phyloP scores from a whole-genome alignment of 2,888 invertebrate genomes.

The Xiphydria camelus region DNA sequence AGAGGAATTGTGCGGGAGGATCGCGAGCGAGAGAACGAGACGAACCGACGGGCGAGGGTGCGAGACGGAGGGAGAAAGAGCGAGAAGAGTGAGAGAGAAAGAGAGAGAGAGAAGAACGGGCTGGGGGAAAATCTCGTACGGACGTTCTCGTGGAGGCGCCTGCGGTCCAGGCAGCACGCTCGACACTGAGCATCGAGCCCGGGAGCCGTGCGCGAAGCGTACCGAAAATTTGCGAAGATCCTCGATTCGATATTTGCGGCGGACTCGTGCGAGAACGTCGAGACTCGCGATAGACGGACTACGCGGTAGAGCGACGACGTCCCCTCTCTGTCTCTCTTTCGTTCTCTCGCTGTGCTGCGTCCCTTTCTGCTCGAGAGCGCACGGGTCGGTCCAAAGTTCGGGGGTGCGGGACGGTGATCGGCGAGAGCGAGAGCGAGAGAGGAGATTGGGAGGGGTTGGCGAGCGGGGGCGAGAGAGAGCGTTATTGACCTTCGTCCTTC shows the following conservation, averaged over 20 bases:
- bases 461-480: constrained; percentile 13
- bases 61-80: background rate
- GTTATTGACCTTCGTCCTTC: constrained; percentile 32
- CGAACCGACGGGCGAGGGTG: background rate
- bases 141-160: constrained; percentile 30
- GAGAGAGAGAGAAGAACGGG: constrained; percentile 6
- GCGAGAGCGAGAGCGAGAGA: constrained; percentile 15
- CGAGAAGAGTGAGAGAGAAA: constrained; percentile 13
- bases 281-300: constrained; percentile 22
- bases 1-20: constrained; percentile 4
- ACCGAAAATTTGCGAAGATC: constrained; percentile 53
- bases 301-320: background rate
- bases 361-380: too few relatives aligned
- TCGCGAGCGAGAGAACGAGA: constrained; percentile 4
- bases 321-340: background rate
- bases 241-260: constrained; percentile 46
- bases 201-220: constrained; percentile 43
- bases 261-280: constrained; percentile 33
- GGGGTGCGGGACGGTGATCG: too few relatives aligned
- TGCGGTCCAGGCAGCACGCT: constrained; percentile 52
- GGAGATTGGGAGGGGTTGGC: constrained; percentile 13
- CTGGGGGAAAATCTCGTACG: constrained; percentile 9
- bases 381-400: too few relatives aligned
- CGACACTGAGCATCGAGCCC: constrained; percentile 48
- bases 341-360: too few relatives aligned